Percentiles rank a stretch among this genome's conserved stretches.
These are phyloP conservation scores for Drosophila helvetica DNA, from an alignment of 2,888 invertebrate species.

Conservation along the genomic window DNA sequence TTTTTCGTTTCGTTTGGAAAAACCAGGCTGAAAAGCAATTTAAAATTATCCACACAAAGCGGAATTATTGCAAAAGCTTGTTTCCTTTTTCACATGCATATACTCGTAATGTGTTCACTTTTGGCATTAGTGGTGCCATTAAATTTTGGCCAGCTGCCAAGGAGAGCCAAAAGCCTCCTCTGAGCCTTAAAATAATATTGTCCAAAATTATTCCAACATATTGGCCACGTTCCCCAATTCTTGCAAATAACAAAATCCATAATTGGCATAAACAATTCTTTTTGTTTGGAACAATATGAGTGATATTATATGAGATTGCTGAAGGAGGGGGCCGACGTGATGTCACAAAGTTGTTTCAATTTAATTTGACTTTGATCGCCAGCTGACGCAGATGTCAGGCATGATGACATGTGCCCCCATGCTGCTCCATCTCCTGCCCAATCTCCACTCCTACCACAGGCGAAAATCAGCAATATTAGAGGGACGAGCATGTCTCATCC, in stretches of 20 bases:
- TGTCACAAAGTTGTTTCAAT: constrained; percentile 69
- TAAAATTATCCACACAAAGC: constrained; percentile 11
- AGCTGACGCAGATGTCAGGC: constrained; percentile 68
- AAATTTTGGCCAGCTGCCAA: neutral
- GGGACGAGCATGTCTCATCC: constrained; percentile 55
- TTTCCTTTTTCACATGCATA: neutral
- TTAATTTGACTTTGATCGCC: constrained; percentile 79
- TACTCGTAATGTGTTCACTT: neutral
- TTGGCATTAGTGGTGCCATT: neutral
- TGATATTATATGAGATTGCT: neutral
- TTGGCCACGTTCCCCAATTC: constrained; percentile 16
- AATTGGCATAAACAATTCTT: constrained; percentile 35
- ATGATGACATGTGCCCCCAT: constrained; percentile 57
- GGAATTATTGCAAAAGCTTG: constrained; percentile 21
- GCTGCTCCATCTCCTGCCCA: neutral
- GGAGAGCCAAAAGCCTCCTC: neutral
- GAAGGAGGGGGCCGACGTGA: constrained; percentile 14
- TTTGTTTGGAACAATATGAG: constrained; percentile 22
- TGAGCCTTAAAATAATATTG: neutral
- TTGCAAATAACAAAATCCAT: constrained; percentile 16
- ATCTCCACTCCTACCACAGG: constrained; percentile 26
- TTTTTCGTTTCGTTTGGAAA: neutral
- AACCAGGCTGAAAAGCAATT: neutral
- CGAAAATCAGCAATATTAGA: constrained; percentile 55
- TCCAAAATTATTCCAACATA: neutral